Evolutionary conservation across 2,888 invertebrate genomes (phyloP).

Genomic region (Oscheius onirici): DNA sequence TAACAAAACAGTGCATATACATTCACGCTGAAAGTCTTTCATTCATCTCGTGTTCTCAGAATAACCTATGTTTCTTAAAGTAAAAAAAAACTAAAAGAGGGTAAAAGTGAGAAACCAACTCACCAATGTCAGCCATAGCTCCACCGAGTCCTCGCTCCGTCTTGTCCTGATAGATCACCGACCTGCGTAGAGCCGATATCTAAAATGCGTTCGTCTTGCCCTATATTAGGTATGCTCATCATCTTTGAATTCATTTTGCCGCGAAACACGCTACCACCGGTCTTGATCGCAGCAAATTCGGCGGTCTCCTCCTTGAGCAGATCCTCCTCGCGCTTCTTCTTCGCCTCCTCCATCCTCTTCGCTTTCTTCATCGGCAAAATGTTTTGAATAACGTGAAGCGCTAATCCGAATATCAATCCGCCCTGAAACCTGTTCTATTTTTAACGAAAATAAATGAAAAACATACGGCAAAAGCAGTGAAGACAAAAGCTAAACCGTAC

Average conservation of each 20-base stretch:
- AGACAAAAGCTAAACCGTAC: conserved; percentile 13
- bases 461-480: conserved; percentile 10
- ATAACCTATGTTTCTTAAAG: no score
- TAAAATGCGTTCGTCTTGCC: background rate
- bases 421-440: background rate
- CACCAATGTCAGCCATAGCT: conserved; percentile 20
- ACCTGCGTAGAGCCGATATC: conserved; percentile 15
- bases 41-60: no score
- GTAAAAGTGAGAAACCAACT: background rate
- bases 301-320: background rate
- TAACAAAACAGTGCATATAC: no score
- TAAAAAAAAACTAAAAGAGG: no score
- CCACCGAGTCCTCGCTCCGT: background rate
- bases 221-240: background rate
- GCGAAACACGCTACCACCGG: conserved; percentile 7
- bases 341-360: background rate
- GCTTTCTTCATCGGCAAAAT: conserved; percentile 2
- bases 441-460: background rate
- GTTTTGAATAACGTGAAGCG: conserved; percentile 20
- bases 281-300: conserved; percentile 8
- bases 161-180: conserved; percentile 3
- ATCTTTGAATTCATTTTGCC: conserved; percentile 22
- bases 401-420: conserved; percentile 13
- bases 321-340: conserved; percentile 3
- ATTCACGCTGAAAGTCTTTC: no score